Evolutionary conservation across 2,888 invertebrate species (phyloP).

Genomic region (Tetranychus truncatus): DNA sequence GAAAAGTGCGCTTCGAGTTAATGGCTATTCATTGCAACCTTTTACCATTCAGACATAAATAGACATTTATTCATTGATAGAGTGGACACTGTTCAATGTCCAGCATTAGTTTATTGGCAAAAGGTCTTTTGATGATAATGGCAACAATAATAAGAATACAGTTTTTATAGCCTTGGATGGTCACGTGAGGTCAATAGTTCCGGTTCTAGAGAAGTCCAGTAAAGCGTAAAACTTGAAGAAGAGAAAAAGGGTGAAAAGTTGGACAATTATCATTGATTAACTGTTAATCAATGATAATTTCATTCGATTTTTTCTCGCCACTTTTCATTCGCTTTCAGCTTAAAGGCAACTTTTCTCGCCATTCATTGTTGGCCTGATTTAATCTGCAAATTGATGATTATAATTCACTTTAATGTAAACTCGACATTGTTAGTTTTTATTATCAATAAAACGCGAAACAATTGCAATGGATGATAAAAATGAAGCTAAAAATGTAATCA

Average conservation of each 20-base stretch:
- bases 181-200: constrained; percentile 1
- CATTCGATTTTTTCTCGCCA: neutral
- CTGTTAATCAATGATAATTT: neutral
- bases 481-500: neutral
- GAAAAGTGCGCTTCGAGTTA: too few species aligned
- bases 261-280: neutral
- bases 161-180: neutral
- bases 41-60: neutral
- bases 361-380: too few species aligned
- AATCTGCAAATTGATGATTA: neutral
- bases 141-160: neutral
- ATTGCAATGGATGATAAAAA: too few species aligned
- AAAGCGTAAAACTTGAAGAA: neutral
- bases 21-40: too few species aligned
- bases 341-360: too few species aligned
- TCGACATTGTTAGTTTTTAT: too few species aligned
- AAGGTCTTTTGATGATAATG: neutral
- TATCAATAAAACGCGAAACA: too few species aligned
- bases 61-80: neutral
- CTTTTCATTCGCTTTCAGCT: too few species aligned
- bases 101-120: neutral
- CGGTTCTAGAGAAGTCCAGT: neutral
- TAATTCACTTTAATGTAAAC: too few species aligned
- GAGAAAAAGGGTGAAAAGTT: neutral
- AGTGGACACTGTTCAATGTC: neutral